Evolutionary conservation across 2,888 invertebrate genomes (phyloP), one percentile per base, ranked within the genome.

Genomic region (Leucophenga montana): DNA sequence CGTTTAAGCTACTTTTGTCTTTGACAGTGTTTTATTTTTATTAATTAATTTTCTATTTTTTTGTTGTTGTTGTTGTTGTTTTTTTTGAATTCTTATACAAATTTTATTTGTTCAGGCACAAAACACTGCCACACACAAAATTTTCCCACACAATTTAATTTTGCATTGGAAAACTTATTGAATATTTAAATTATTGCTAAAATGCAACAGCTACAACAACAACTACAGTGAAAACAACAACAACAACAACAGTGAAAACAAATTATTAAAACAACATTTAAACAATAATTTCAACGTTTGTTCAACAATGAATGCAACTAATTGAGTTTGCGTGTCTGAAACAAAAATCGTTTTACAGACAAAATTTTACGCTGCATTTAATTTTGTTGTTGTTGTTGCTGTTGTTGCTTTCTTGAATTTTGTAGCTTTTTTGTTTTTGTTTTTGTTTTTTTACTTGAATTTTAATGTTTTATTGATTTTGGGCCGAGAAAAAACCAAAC

Each of bases 271-370:
- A 56, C 20, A 59, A 59, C 22, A n/a, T 59, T 59, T 59, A 33
- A 59, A 59, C 57, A 59, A 59, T 59, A 59, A 59, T 50, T 50
- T n/a, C 13, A 16, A 59, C 57, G 57, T 59, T 59, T 59, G 57
- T 59, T 27, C 57, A 33, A 59, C 57, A 59, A 20, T 66, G 54
- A 62, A 62, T 61, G 77, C 74, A 74, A 76, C 84, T 82, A 82
- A 82, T 82, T 83, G 83, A 77, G 76, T 82, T 82, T 82, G 82
- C 83, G 82, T 82, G 82, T 82, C 73, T 77, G 71, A 68, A 79
- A 72, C 74, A 80, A 79, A 62, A 62, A 46, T 20, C 46, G 46
- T 62, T 62, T 62, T 46, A 20, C 54, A 56, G 39, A 39, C 39
- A 39, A 39, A 39, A 39, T 39, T 56, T 56, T 50, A 13, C 54